phyloP scores from a whole-genome alignment of 2,888 invertebrate species.

The Acrobeloides nanus region DNA sequence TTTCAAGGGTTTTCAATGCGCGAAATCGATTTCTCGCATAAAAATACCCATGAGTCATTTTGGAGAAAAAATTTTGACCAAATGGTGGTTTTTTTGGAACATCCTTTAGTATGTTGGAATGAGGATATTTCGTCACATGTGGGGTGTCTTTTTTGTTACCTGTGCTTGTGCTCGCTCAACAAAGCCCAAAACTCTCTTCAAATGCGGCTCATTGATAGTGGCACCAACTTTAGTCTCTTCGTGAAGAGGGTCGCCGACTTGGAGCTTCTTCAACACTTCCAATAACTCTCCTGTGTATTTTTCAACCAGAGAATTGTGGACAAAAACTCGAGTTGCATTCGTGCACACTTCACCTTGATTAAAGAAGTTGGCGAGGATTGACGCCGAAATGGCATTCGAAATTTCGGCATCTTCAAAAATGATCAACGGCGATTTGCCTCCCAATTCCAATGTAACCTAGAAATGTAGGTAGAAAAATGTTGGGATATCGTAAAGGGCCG shows the following conservation, averaged over 20 bases:
- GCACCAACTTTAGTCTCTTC: slow-evolving; percentile 59
- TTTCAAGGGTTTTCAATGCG: too few relatives aligned
- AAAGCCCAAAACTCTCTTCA: slow-evolving; percentile 57
- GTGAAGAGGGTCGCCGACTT: slow-evolving; percentile 37
- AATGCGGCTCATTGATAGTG: slow-evolving; percentile 58
- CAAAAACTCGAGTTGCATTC: slow-evolving; percentile 61
- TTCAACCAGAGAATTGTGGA: slow-evolving; percentile 56
- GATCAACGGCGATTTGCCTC: slow-evolving; percentile 61
- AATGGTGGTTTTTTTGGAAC: too few relatives aligned
- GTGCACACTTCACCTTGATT: slow-evolving; percentile 61
- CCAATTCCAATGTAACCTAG: slow-evolving; percentile 59
- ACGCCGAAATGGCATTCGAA: slow-evolving; percentile 60
- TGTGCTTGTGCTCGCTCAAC: slow-evolving; percentile 56
- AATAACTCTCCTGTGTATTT: slow-evolving; percentile 58
- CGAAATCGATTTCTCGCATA: too few relatives aligned
- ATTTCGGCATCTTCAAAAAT: slow-evolving; percentile 60
- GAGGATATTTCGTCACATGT: slow-evolving; percentile 1
- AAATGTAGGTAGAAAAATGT: too few relatives aligned
- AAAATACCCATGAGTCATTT: too few relatives aligned
- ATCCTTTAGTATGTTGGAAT: too few relatives aligned
- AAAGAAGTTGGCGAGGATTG: slow-evolving; percentile 61
- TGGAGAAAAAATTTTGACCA: too few relatives aligned
- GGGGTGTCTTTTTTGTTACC: slow-evolving; percentile 18
- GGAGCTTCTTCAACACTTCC: slow-evolving; percentile 33
- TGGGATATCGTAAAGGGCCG: too few relatives aligned